Conservation (phyloP, 2,888 invertebrate species). For the Cheilosia scutellata region DNA sequence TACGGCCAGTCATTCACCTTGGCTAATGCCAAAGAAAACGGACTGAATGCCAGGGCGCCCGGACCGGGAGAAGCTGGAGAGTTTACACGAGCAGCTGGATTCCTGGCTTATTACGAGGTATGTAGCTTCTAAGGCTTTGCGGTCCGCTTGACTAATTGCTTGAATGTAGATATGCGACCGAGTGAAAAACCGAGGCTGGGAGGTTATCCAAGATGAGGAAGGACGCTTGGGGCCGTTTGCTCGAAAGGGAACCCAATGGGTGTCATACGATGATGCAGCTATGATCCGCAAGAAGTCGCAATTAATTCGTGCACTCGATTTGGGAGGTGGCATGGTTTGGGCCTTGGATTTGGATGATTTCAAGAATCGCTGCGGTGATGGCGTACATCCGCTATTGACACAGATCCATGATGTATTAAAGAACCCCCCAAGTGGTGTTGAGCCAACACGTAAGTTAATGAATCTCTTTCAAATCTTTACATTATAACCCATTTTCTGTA, state of each 20-base stretch:
- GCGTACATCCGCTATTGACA: slow-evolving; percentile 91
- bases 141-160: neutral
- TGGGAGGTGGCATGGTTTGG: slow-evolving; percentile 97
- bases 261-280: slow-evolving; percentile 93
- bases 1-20: slow-evolving; percentile 94
- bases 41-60: slow-evolving; percentile 90
- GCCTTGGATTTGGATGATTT: slow-evolving; percentile 95
- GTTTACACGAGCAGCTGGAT: slow-evolving; percentile 93
- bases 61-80: slow-evolving; percentile 93
- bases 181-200: slow-evolving; percentile 91
- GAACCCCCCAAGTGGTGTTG: slow-evolving; percentile 81
- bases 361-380: slow-evolving; percentile 91
- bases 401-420: slow-evolving; percentile 90
- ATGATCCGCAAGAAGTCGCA: slow-evolving; percentile 92
- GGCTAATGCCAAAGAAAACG: slow-evolving; percentile 86
- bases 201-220: slow-evolving; percentile 90
- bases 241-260: slow-evolving; percentile 95
- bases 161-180: slow-evolving; percentile 91
- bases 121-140: slow-evolving; percentile 28
- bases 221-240: slow-evolving; percentile 95
- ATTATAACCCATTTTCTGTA: slow-evolving; percentile 25
- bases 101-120: slow-evolving; percentile 94
- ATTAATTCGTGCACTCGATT: slow-evolving; percentile 89
- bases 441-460: slow-evolving; percentile 79
- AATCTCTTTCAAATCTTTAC: neutral